Conservation (phyloP, 2,797 vertebrate genomes). For the Gouania willdenowi region DNA sequence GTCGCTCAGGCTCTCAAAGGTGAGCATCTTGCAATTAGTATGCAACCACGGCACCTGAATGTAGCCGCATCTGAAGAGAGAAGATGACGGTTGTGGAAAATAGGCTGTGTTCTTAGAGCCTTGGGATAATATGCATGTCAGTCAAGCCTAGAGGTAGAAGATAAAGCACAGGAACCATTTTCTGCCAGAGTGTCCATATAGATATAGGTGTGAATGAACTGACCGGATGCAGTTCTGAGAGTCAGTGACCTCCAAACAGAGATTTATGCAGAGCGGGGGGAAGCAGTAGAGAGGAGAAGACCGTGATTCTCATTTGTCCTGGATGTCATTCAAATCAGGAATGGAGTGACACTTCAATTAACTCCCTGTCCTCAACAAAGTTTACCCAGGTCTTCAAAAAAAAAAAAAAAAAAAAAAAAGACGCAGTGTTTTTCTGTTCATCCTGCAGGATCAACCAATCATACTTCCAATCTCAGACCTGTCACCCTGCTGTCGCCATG, state of each 20-base stretch:
- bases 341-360: conserved; percentile 75
- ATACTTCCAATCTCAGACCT: conserved; percentile 70
- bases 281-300: conserved; percentile 28
- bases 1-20: conserved; percentile 47
- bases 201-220: conserved; percentile 64
- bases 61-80: conserved; percentile 55
- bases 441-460: conserved; percentile 69
- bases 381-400: conserved; percentile 66
- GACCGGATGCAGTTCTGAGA: conserved; percentile 57
- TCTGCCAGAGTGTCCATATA: conserved; percentile 39
- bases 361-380: conserved; percentile 64
- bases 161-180: conserved; percentile 49
- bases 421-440: conserved; percentile 52
- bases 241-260: conserved; percentile 63
- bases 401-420: too few relatives aligned
- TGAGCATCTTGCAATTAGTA: conserved; percentile 61
- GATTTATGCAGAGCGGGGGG: conserved; percentile 64
- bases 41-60: conserved; percentile 57
- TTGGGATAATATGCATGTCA: conserved; percentile 70
- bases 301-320: conserved; percentile 61
- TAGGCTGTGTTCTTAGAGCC: conserved; percentile 70
- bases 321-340: conserved; percentile 65
- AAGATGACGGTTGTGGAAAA: conserved; percentile 66
- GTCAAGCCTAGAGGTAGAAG: conserved; percentile 53
- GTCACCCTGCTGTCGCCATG: conserved; percentile 51